These are phyloP conservation scores for Ischnus inquisitorius DNA, from an alignment of 2,888 invertebrate genomes.

Conservation along the genomic window DNA sequence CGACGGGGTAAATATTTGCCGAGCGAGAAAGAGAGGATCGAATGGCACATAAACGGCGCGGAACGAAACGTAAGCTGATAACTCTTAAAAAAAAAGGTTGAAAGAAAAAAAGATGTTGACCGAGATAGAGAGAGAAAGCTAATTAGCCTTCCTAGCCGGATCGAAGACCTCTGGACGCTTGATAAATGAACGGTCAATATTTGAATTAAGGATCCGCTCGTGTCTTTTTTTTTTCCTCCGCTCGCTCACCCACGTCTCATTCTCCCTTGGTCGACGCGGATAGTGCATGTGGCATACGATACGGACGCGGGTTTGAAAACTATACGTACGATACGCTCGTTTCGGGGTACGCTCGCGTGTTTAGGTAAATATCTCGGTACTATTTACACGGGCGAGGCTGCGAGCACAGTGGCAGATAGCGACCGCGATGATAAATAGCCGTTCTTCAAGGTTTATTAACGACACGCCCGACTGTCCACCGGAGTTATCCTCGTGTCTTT, in stretches of 20 bases:
- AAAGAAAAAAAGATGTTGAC: conserved; percentile 50
- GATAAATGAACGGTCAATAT: conserved; percentile 83
- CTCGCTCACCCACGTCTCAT: conserved; percentile 65
- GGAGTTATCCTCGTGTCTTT: conserved; percentile 68
- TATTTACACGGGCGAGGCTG: conserved; percentile 76
- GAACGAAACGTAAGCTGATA: conserved; percentile 71
- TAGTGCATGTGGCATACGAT: conserved; percentile 30
- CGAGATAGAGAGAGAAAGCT: conserved; percentile 72
- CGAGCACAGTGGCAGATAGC: conserved; percentile 74
- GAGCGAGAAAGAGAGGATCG: conserved; percentile 48
- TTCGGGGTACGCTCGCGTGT: conserved; percentile 67
- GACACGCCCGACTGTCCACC: conserved; percentile 69
- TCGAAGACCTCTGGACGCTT: conserved; percentile 75
- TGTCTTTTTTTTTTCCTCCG: conserved; percentile 64
- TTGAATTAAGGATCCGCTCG: conserved; percentile 76
- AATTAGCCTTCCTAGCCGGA: conserved; percentile 75
- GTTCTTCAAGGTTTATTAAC: conserved; percentile 82
- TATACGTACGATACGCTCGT: conserved; percentile 36
- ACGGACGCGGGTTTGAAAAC: conserved; percentile 57
- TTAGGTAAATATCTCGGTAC: conserved; percentile 76
- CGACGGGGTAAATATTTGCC: conserved; percentile 56
- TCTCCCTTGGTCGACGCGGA: conserved; percentile 62
- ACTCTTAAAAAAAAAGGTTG: background rate
- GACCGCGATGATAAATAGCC: conserved; percentile 80
- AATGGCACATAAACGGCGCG: conserved; percentile 63